A percentile compares a stretch with the other conserved stretches of the same genome.
Evolutionary conservation across 2,797 vertebrate genomes (phyloP).

Genomic region (Clarias pachynema): DNA sequence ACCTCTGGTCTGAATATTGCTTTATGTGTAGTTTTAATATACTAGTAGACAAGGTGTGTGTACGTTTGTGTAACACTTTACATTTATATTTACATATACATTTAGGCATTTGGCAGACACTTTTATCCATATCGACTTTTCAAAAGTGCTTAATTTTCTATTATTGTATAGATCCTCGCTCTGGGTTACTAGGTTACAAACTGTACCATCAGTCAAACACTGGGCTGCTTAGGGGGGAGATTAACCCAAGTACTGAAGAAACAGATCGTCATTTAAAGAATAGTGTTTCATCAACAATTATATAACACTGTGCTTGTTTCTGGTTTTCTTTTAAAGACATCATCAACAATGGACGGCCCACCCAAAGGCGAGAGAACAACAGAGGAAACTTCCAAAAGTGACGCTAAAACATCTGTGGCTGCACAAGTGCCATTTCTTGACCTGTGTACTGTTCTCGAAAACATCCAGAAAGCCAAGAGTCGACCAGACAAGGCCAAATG

Average conservation of each 20-base stretch:
- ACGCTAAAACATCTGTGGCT: slow-evolving; percentile 76
- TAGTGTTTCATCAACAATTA: not conserved
- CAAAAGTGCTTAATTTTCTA: too few relatives aligned
- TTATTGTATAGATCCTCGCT: too few relatives aligned
- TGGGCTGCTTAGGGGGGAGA: too few relatives aligned
- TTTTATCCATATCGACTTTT: too few relatives aligned
- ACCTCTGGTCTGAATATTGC: not conserved
- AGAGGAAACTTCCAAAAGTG: slow-evolving; percentile 58
- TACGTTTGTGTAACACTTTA: not conserved
- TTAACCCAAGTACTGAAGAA: too few relatives aligned
- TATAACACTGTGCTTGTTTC: not conserved
- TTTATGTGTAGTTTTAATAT: not conserved
- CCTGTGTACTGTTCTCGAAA: slow-evolving; percentile 88
- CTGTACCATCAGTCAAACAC: too few relatives aligned
- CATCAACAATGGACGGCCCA: slow-evolving; percentile 61
- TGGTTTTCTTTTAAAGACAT: not conserved
- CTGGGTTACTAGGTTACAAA: too few relatives aligned
- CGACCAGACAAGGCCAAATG: slow-evolving; percentile 85
- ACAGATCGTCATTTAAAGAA: too few relatives aligned
- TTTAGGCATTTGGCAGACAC: too few relatives aligned
- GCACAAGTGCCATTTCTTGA: slow-evolving; percentile 88
- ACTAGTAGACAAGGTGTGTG: not conserved
- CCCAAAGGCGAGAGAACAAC: slow-evolving; percentile 57
- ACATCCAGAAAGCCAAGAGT: slow-evolving; percentile 87
- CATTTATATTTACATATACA: too few relatives aligned